A percentile compares a stretch with the other conserved stretches of the same genome.
These are phyloP conservation scores for Platyscapa corneri DNA, from an alignment of 1,140 invertebrate genomes.

Conservation along the genomic window DNA sequence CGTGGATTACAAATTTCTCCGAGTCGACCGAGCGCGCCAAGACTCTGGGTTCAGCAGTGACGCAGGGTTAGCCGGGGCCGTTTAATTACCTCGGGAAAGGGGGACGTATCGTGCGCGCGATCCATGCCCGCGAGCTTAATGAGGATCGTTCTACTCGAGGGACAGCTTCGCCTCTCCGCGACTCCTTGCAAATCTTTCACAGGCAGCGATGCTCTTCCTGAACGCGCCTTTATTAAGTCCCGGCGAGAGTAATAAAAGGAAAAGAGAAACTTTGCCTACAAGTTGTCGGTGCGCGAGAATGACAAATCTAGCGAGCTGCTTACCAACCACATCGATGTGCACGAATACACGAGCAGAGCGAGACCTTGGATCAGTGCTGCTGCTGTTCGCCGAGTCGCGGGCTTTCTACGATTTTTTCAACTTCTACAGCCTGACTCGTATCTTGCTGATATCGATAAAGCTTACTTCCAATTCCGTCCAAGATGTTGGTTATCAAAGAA, in stretches of 20 bases:
- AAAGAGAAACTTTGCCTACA: neutral
- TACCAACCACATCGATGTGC: neutral
- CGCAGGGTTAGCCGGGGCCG: neutral
- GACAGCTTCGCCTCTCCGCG: neutral
- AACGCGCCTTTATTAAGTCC: neutral
- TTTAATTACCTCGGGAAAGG: constrained; percentile 1
- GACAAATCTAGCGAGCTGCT: neutral
- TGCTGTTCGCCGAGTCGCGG: neutral
- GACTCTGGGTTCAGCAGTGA: neutral
- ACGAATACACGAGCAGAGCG: neutral
- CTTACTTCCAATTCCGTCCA: too few species aligned
- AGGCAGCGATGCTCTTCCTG: neutral
- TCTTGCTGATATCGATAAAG: too few species aligned
- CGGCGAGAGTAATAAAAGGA: neutral
- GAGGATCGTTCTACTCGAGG: neutral
- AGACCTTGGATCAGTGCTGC: neutral
- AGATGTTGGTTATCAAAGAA: too few species aligned
- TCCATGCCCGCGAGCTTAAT: neutral
- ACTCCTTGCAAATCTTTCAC: neutral
- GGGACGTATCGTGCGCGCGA: neutral
- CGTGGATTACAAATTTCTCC: neutral
- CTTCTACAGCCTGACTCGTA: neutral
- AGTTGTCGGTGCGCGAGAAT: neutral
- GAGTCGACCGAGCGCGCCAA: too few species aligned
- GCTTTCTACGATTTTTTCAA: neutral